These are phyloP conservation scores for Mercenaria mercenaria DNA, from an alignment of 1,140 invertebrate species.

Conservation along the genomic window DNA sequence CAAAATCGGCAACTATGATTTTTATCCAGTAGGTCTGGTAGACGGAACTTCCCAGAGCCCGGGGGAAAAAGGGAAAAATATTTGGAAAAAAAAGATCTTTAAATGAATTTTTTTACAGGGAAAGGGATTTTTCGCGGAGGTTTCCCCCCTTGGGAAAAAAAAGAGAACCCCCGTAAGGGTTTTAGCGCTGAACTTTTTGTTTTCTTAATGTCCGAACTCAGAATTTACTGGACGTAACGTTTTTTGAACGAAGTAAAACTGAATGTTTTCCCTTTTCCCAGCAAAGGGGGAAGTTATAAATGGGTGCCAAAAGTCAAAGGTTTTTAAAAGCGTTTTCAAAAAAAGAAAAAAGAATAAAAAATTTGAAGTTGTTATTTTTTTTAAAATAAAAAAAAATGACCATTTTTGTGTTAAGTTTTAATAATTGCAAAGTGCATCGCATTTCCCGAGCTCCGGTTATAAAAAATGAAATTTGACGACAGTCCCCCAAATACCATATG, in stretches of 20 bases:
- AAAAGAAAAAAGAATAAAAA: background rate
- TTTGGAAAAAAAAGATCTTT: too few relatives aligned
- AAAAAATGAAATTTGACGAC: too few relatives aligned
- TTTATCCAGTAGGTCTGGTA: background rate
- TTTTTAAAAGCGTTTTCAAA: background rate
- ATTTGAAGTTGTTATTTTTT: too few relatives aligned
- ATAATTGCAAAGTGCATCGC: too few relatives aligned
- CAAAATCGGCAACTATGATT: slow-evolving; percentile 28
- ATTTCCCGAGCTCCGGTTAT: too few relatives aligned
- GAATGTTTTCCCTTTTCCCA: slow-evolving; percentile 40
- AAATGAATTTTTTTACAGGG: slow-evolving; percentile 6
- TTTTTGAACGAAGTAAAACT: slow-evolving; percentile 48
- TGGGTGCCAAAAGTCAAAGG: slow-evolving; percentile 42
- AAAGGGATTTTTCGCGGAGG: background rate
- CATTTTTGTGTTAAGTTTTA: background rate
- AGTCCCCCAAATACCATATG: too few relatives aligned
- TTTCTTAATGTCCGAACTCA: slow-evolving; percentile 41
- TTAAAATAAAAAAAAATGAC: background rate
- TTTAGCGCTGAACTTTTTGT: slow-evolving; percentile 56
- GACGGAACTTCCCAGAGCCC: background rate
- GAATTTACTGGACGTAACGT: slow-evolving; percentile 5
- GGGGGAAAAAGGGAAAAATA: background rate
- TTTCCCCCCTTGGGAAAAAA: background rate
- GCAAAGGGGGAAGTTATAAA: slow-evolving; percentile 11
- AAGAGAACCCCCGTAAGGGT: slow-evolving; percentile 46